Evolutionary conservation across 2,888 invertebrate genomes (phyloP), one percentile per base, ranked within the genome.

Genomic region (Epistrophe grossulariae): DNA sequence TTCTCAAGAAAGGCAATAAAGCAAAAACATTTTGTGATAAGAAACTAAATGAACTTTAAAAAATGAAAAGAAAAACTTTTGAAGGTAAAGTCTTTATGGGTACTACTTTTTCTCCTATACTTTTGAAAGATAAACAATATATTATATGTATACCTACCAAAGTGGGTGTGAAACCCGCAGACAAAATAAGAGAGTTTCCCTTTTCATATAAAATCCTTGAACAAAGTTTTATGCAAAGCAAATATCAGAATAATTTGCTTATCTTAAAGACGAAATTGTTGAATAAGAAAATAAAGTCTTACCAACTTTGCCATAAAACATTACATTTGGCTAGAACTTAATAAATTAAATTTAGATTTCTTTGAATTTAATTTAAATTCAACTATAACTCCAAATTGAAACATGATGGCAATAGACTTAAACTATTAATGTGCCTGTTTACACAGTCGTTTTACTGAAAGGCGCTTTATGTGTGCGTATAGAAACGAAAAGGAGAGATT

Each of bases 61-160:
- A 40, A 40, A 62, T 4, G 24, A 24, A 24, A 24, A 24, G n/a
- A 24, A 24, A 24, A 24, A 19, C 43, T 45, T 64, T n/a, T 7
- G 4, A 62, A 43, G n/a, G 45, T 45, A 5, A n/a, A 31, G n/a
- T n/a, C 45, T 31, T 45, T 7, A n/a, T 4, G 15, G n/a, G 24
- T 28, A n/a, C 4, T 11, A 17, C 3, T 28, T 60, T 28, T 64
- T n/a, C 10, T 64, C 28, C 45, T 45, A 31, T 31, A 31, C 28
- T 64, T 64, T 64, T 45, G n/a, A 45, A 64, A 64, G 45, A 64
- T 4, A 64, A 64, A 64, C 45, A 64, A n/a, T 35, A 8, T 35
- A 31, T 31, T n/a, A n/a, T n/a, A n/a, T n/a, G n/a, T n/a, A n/a
- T n/a, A n/a, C n/a, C 7, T 35, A 35, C 35, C n/a, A 64, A 64